Evolutionary conservation across 2,888 invertebrate species (phyloP), one percentile per base, ranked within the genome.

Genomic region (Leptura quadrifasciata): DNA sequence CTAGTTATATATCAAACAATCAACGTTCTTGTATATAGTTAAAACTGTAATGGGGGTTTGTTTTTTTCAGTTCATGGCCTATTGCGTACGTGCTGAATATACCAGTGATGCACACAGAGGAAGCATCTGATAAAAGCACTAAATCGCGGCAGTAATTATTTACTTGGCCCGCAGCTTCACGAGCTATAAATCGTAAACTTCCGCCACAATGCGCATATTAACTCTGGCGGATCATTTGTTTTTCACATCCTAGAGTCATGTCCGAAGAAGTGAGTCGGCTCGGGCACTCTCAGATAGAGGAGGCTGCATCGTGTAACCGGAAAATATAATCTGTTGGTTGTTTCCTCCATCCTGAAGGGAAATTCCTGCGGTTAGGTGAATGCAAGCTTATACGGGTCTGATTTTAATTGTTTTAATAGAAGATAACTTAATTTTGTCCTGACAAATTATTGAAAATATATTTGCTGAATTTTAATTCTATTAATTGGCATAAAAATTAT

Each of bases 81-180:
- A 31, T 31, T 31, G 27, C 27, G 27, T 31, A 10, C 52, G 9
- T 6, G 6, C 17, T 6, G 54, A 20, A 20, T 20, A 64, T 15
- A 2, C 9, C 20, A 64, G 47, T 64, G 47, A 47, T 47, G 63
- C 17, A 39, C 60, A 8, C 39, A 1, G 20, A 64, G 20, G 61
- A 63, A 31, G 31, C 61, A 31, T 35, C 35, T 39, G 63, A 64
- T 64, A 64, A 64, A 64, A 76, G 80, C 80, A 79, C 77, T 84
- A 84, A 83, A 84, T 84, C 83, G 83, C 76, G 76, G 72, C 75
- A 64, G 77, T 81, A 84, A 83, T 84, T 84, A 84, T 83, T 83
- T 76, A 81, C 74, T 69, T 78, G 77, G 80, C 82, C 81, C 78
- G 75, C 75, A 80, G 81, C 81, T 55, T 78, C 69, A 72, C 73